These are phyloP conservation scores for Drosophila melanica DNA, from an alignment of 1,140 invertebrate genomes.

Conservation along the genomic window DNA sequence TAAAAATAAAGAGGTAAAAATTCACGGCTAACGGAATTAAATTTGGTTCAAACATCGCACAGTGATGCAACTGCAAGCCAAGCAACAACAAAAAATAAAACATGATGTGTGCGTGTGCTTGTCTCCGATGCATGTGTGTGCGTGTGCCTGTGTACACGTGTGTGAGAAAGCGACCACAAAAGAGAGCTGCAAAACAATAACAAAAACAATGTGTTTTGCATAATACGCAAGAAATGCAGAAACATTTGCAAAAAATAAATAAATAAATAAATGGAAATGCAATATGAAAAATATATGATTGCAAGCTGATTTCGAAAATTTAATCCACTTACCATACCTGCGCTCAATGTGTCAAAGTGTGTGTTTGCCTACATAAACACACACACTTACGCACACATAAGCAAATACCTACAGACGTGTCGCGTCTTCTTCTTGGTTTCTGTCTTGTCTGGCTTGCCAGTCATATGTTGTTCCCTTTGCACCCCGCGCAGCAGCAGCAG, in stretches of 20 bases:
- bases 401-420: slow-evolving; percentile 19
- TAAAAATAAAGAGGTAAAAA: slow-evolving; percentile 21
- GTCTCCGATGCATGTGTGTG: slow-evolving; percentile 4
- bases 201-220: slow-evolving; percentile 37
- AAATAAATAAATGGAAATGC: slow-evolving; percentile 25
- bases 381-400: slow-evolving; percentile 4
- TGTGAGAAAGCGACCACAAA: slow-evolving; percentile 37
- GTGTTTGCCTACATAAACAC: slow-evolving; percentile 26
- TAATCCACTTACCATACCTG: slow-evolving; percentile 44
- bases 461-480: slow-evolving; percentile 6
- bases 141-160: slow-evolving; percentile 15
- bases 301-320: slow-evolving; percentile 41
- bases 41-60: slow-evolving; percentile 29
- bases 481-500: neutral
- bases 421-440: slow-evolving; percentile 38
- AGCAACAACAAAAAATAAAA: slow-evolving; percentile 4
- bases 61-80: slow-evolving; percentile 26
- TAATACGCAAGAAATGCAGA: slow-evolving; percentile 19
- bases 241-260: slow-evolving; percentile 30
- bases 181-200: slow-evolving; percentile 45
- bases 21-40: slow-evolving; percentile 21
- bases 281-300: slow-evolving; percentile 37
- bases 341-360: slow-evolving; percentile 18
- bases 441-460: slow-evolving; percentile 26
- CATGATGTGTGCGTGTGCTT: slow-evolving; percentile 2